Conservation (phyloP, 1,140 invertebrate genomes). For the Leptinotarsa lineolata region DNA sequence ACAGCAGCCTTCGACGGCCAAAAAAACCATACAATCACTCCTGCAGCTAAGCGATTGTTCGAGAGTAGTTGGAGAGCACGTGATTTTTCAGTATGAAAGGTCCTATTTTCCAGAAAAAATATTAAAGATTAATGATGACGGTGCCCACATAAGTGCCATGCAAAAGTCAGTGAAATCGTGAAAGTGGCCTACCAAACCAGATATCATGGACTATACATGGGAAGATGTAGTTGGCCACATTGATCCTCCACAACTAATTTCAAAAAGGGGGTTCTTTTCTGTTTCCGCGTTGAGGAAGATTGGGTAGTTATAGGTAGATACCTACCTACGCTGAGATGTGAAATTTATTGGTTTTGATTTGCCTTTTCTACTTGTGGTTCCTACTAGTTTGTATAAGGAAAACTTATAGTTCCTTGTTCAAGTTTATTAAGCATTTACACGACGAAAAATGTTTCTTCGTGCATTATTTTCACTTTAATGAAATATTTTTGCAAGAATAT, state of each 20-base stretch:
- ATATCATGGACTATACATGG: neutral
- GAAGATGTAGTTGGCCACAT: constrained; percentile 1
- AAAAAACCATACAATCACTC: too few relatives aligned
- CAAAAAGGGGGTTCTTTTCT: constrained; percentile 2
- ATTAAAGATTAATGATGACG: neutral
- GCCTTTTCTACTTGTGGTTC: too few relatives aligned
- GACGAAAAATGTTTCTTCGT: too few relatives aligned
- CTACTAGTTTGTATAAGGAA: too few relatives aligned
- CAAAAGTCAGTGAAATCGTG: neutral
- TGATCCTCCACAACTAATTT: neutral
- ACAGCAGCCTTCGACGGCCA: too few relatives aligned
- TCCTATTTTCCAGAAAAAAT: neutral
- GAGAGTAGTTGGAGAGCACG: neutral
- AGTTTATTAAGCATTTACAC: too few relatives aligned
- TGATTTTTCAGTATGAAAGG: neutral
- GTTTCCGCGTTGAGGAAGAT: neutral
- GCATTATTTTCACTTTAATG: too few relatives aligned
- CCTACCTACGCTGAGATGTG: too few relatives aligned
- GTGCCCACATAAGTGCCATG: neutral
- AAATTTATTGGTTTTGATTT: too few relatives aligned
- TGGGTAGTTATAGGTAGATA: too few relatives aligned
- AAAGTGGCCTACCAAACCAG: neutral
- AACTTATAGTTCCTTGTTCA: too few relatives aligned
- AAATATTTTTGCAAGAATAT: too few relatives aligned
- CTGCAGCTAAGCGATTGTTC: neutral